Evolutionary conservation across 1,140 invertebrate genomes (phyloP).

Genomic region (Camponotus vicinus): DNA sequence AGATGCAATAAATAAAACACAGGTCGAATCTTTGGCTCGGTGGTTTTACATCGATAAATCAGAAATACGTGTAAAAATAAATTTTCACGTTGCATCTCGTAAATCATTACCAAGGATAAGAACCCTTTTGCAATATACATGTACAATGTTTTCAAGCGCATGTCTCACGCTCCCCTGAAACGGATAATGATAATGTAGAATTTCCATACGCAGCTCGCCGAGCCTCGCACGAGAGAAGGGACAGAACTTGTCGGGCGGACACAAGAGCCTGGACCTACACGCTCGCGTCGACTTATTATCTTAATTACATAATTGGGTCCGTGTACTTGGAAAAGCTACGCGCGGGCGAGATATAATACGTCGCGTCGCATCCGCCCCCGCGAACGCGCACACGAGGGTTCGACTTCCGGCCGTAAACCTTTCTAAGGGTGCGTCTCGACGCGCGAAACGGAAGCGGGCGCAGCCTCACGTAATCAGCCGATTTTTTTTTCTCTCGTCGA

Average conservation of each 20-base stretch:
- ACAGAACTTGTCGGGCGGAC: not conserved
- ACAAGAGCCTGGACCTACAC: not conserved
- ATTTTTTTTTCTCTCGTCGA: conserved; percentile 15
- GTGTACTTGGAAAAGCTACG: conserved; percentile 31
- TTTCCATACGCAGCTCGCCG: not conserved
- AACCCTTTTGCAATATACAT: not conserved
- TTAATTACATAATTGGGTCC: conserved; percentile 47
- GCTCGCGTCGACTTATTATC: conserved; percentile 10
- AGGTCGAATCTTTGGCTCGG: not conserved
- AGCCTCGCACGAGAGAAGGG: not conserved
- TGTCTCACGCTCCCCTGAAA: not conserved
- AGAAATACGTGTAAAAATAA: not conserved
- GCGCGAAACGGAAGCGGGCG: conserved; percentile 72
- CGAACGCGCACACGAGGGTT: conserved; percentile 61
- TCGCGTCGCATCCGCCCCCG: conserved; percentile 42
- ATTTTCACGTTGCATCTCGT: not conserved
- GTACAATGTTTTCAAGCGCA: not conserved
- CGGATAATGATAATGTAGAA: conserved; percentile 34
- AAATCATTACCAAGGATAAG: not conserved
- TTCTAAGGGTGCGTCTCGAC: conserved; percentile 79
- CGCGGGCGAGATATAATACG: conserved; percentile 28
- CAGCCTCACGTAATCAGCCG: conserved; percentile 65
- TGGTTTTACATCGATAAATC: not conserved
- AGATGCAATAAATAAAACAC: not conserved
- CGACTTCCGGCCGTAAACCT: conserved; percentile 81